Conservation (phyloP, 1,140 invertebrate genomes). For the Cotesia typhae region DNA sequence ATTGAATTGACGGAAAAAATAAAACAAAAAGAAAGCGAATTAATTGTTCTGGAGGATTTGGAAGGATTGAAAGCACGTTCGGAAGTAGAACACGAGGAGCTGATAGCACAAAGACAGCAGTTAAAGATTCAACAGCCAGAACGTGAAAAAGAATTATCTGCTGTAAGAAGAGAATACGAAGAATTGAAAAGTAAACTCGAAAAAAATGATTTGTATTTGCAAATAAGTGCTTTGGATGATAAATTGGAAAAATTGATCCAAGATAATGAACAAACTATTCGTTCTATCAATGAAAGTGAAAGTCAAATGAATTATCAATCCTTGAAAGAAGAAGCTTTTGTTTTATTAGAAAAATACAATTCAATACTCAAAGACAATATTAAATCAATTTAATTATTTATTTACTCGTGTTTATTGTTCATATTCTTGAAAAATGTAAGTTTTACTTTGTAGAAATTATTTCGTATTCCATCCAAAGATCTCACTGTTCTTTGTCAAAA, state of each 20-base stretch:
- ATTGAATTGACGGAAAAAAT: conserved; percentile 49
- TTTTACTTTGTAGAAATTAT: background rate
- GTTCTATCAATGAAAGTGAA: conserved; percentile 47
- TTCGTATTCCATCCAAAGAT: too few relatives aligned
- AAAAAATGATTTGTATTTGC: conserved; percentile 56
- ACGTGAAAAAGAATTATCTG: conserved; percentile 45
- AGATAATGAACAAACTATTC: conserved; percentile 47
- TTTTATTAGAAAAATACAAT: conserved; percentile 45
- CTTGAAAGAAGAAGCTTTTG: conserved; percentile 44
- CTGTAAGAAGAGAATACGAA: conserved; percentile 45
- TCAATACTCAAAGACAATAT: conserved; percentile 45
- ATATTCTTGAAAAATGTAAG: background rate
- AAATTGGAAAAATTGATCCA: conserved; percentile 51
- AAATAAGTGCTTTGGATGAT: conserved; percentile 56
- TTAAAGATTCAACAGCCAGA: conserved; percentile 44
- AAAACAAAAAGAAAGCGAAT: conserved; percentile 44
- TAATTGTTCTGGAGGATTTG: conserved; percentile 49
- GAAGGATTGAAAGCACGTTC: conserved; percentile 46
- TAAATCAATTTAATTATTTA: conserved; percentile 44
- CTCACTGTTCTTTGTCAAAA: too few relatives aligned
- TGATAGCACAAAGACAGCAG: conserved; percentile 45
- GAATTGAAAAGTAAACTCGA: conserved; percentile 51
- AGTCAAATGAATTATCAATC: conserved; percentile 48
- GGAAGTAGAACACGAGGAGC: conserved; percentile 47
- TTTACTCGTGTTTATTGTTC: background rate